Percentiles rank a stretch among this genome's conserved stretches.
These are phyloP conservation scores for Saturnia pavonia DNA, from an alignment of 2,888 invertebrate species.

Conservation along the genomic window DNA sequence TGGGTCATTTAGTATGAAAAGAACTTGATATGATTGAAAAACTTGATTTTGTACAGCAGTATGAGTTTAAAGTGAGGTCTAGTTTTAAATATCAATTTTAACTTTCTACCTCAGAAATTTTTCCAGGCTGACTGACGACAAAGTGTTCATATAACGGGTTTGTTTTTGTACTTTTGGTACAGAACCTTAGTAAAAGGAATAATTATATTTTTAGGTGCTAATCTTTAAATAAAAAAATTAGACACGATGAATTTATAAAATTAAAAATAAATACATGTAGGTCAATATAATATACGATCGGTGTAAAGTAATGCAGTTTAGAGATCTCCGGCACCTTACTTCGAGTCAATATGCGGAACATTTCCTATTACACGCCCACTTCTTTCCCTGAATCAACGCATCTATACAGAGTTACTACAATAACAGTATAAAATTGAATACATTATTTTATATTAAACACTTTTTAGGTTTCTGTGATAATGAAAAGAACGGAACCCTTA, in stretches of 20 bases:
- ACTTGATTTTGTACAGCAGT: no score
- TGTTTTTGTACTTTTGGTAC: no score
- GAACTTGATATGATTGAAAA: no score
- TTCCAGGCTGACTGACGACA: no score
- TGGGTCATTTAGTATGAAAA: no score
- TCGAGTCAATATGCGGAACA: slow-evolving; percentile 82
- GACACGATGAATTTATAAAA: not conserved
- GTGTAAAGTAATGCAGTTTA: slow-evolving; percentile 73
- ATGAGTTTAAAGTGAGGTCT: no score
- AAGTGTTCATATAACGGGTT: no score
- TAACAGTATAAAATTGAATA: not conserved
- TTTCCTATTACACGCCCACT: slow-evolving; percentile 82
- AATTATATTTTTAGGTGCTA: not conserved
- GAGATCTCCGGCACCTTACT: slow-evolving; percentile 72
- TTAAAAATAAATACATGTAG: not conserved
- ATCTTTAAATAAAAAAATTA: not conserved
- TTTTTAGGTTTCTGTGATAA: no score
- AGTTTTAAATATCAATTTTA: no score
- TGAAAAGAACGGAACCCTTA: no score
- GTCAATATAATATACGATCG: not conserved
- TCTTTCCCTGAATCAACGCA: slow-evolving; percentile 67
- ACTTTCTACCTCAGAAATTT: no score
- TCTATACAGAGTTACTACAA: slow-evolving; percentile 48
- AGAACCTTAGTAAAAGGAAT: not conserved
- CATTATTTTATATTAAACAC: not conserved